These are phyloP conservation scores for Oncorhynchus clarkii DNA, from an alignment of 2,113 vertebrate species.

Conservation along the genomic window DNA sequence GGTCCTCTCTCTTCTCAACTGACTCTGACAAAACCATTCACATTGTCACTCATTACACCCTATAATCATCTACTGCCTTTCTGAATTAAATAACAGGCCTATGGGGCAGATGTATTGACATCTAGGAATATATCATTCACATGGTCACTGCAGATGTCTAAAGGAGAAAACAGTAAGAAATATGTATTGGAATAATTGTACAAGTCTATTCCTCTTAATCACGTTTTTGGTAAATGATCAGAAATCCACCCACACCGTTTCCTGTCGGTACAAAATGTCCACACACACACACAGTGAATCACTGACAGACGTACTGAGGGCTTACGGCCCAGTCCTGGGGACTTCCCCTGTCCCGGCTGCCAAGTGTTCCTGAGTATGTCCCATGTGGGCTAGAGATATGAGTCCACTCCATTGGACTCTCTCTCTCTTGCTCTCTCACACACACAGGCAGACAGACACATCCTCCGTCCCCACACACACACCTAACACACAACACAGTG, in stretches of 20 bases:
- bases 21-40: neutral
- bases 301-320: conserved; percentile 21
- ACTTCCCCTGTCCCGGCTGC: conserved; percentile 73
- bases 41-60: too few relatives aligned
- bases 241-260: conserved; percentile 65
- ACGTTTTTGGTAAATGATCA: conserved; percentile 56
- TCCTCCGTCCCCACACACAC: conserved; percentile 15
- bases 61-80: too few relatives aligned
- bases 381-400: conserved; percentile 56
- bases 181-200: neutral
- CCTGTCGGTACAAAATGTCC: conserved; percentile 13
- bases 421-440: neutral
- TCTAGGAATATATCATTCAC: neutral
- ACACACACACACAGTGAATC: conserved; percentile 22
- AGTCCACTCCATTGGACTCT: neutral
- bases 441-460: conserved; percentile 5
- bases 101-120: too few relatives aligned
- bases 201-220: neutral
- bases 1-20: neutral
- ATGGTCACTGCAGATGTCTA: neutral
- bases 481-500: neutral
- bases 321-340: conserved; percentile 66
- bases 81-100: too few relatives aligned
- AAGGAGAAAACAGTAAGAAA: too few relatives aligned
- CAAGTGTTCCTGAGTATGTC: conserved; percentile 65